Evolutionary conservation across 2,888 invertebrate genomes (phyloP).

Genomic region (Thecophora atra): DNA sequence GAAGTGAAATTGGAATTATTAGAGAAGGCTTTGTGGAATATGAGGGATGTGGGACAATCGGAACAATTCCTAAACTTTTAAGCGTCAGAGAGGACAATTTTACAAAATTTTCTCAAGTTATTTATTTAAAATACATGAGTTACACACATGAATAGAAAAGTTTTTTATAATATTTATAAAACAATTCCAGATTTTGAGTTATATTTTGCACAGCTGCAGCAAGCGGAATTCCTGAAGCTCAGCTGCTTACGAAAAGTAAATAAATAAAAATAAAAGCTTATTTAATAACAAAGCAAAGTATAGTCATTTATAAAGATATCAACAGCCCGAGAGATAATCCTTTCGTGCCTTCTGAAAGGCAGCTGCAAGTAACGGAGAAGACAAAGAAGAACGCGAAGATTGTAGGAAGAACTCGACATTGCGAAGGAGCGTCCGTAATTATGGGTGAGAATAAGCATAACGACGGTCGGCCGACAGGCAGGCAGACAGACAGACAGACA

Average conservation of each 20-base stretch:
- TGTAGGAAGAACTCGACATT: background rate
- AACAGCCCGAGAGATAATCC: conserved; percentile 20
- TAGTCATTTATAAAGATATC: conserved; percentile 28
- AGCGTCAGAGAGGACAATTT: background rate
- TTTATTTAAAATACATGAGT: too few relatives aligned
- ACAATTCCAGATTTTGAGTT: background rate
- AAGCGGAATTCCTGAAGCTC: background rate
- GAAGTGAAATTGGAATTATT: too few relatives aligned
- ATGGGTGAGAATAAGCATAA: conserved; percentile 18
- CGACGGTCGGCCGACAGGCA: background rate
- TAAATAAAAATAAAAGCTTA: background rate
- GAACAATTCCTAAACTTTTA: too few relatives aligned
- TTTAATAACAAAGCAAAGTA: conserved; percentile 8
- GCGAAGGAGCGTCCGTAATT: background rate
- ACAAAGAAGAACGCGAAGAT: background rate
- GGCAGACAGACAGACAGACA: background rate
- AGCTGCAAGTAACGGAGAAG: conserved; percentile 29
- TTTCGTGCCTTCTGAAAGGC: conserved; percentile 14
- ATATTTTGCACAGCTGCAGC: conserved; percentile 4
- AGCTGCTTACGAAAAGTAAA: background rate
- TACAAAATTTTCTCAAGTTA: too few relatives aligned
- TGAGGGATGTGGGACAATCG: too few relatives aligned
- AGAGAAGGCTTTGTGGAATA: too few relatives aligned
- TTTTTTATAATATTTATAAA: background rate
- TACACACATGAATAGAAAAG: too few relatives aligned